These are phyloP conservation scores for Craseonycteris thonglongyai DNA, from an alignment of 2,113 vertebrate genomes.

Conservation along the genomic window DNA sequence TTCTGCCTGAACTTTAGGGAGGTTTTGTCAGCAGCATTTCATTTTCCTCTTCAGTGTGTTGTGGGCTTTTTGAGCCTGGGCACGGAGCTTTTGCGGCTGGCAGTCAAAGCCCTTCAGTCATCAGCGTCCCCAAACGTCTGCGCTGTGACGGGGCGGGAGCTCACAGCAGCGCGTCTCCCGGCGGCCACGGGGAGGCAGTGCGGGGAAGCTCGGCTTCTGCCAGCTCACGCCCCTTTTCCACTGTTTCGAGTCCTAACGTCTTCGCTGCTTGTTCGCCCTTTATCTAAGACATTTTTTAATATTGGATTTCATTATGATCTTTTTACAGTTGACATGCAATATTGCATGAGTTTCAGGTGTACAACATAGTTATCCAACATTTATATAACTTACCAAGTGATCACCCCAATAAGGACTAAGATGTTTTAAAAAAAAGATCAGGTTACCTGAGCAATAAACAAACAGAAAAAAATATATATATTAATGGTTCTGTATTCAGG, in stretches of 20 bases:
- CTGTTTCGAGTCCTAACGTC: not conserved
- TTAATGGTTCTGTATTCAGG: not conserved
- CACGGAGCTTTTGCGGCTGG: not conserved
- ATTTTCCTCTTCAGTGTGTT: not conserved
- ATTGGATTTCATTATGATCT: too few species aligned
- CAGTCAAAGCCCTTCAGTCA: accelerated
- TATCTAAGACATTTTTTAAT: not conserved
- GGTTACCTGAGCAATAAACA: not conserved
- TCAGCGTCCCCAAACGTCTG: not conserved
- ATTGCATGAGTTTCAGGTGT: too few species aligned
- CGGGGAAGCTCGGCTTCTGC: constrained; percentile 25
- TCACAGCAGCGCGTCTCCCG: not conserved
- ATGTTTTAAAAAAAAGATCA: not conserved
- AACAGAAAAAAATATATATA: not conserved
- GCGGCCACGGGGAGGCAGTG: constrained; percentile 66
- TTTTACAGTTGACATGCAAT: too few species aligned
- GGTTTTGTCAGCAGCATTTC: not conserved
- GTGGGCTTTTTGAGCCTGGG: not conserved
- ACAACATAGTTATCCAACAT: too few species aligned
- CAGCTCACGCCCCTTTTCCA: not conserved
- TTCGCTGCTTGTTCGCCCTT: not conserved
- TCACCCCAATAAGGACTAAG: not conserved
- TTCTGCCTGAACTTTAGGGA: not conserved
- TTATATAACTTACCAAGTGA: too few species aligned
- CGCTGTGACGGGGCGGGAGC: not conserved